Base-by-base conservation (phyloP, 1,140 invertebrate species). In the Meloidogyne exigua region DNA sequence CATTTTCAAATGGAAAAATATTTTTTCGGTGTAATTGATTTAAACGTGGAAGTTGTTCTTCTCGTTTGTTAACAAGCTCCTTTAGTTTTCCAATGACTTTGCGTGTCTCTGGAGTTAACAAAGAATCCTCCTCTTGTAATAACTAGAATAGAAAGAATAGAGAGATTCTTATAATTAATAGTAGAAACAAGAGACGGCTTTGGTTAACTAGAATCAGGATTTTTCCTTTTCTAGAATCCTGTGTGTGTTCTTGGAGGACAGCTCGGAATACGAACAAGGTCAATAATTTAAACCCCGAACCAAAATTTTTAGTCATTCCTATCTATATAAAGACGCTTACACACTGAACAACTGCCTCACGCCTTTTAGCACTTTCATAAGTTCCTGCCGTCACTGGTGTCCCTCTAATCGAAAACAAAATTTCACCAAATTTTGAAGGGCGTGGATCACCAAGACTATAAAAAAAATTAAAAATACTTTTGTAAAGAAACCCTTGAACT, bases 111-210 rank as follows among this genome's bases (percentile, higher is more conserved):
- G 69, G 69, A 26, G 69, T 71, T n/a, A 71, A 25, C 13, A 18
- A n/a, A 57, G 49, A 39, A 44, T 71, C 69, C 10, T 71, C 69
- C 49, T 71, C 11, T 28, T 71, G 69, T 62, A 71, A 44, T 36
- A 44, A 71, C 69, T 71, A 18, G 21, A 71, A 71, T 28, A n/a
- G n/a, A n/a, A n/a, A n/a, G n/a, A n/a, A n/a, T n/a, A n/a, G n/a
- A n/a, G n/a, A n/a, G 9, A 10, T 9, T 10, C 10, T 39, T 39
- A 39, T 9, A 39, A 39, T 39, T 39, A 39, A 7, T 39, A 10
- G 10, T 0, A 39, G 0, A 0, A 10, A 10, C 9, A 7, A 39
- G 7, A n/a, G n/a, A n/a, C n/a, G n/a, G n/a, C n/a, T n/a, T n/a
- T n/a, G 28, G 28, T n/a, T n/a, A 7, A 32, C 2, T 32, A 32